A percentile compares a stretch with the other conserved stretches of the same genome.
Evolutionary conservation across 2,888 invertebrate species (phyloP).

Genomic region (Drosophila mulleri): DNA sequence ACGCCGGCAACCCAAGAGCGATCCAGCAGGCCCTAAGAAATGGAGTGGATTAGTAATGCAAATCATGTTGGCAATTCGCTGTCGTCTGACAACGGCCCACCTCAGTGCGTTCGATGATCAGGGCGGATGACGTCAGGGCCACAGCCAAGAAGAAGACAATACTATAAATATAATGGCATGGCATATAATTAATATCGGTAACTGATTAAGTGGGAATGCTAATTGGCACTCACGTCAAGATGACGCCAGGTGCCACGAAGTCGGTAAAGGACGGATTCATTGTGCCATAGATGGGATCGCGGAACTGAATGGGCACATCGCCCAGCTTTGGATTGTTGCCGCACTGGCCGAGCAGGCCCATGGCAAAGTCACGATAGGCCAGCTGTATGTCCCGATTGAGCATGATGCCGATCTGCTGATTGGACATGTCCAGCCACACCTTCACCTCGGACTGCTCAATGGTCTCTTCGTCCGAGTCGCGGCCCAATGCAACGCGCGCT

Average conservation of each 20-base stretch:
- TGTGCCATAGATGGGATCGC: constrained; percentile 94
- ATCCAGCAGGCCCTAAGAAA: constrained; percentile 90
- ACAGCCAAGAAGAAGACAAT: constrained; percentile 98
- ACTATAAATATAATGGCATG: constrained; percentile 86
- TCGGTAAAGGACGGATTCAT: constrained; percentile 97
- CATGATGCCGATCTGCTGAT: constrained; percentile 97
- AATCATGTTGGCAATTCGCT: neutral
- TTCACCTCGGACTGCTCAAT: constrained; percentile 94
- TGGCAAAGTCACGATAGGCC: constrained; percentile 94
- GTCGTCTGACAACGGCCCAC: constrained; percentile 60
- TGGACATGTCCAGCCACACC: constrained; percentile 97
- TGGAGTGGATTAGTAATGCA: neutral
- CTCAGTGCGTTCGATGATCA: constrained; percentile 96
- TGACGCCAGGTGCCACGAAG: constrained; percentile 98
- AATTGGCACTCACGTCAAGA: constrained; percentile 91
- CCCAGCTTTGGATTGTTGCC: constrained; percentile 93
- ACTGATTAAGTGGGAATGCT: constrained; percentile 8
- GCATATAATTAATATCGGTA: constrained; percentile 13
- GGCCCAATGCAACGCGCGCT: constrained; percentile 91
- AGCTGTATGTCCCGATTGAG: constrained; percentile 93
- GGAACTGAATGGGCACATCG: constrained; percentile 95
- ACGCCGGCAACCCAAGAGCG: constrained; percentile 98
- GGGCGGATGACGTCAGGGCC: constrained; percentile 95
- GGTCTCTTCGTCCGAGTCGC: constrained; percentile 94
- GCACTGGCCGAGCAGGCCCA: constrained; percentile 90